Evolutionary conservation across 2,888 invertebrate species (phyloP), one percentile per base, ranked within the genome.

Genomic region (Trachelus stipa): DNA sequence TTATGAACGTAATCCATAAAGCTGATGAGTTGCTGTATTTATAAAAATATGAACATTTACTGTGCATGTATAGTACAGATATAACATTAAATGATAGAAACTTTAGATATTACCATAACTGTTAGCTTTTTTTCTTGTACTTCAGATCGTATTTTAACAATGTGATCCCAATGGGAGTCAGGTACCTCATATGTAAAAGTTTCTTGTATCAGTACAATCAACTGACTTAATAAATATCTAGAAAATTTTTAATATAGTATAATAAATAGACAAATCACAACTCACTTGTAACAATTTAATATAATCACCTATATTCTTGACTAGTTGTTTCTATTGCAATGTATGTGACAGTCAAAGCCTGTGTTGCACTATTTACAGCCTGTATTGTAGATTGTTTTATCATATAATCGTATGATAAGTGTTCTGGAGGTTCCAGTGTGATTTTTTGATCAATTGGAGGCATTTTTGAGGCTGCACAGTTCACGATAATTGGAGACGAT

Each of bases 1-100:
- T 87, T 90, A 77, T 89, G 89, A 12, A 90, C 87, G 82, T 88
- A 87, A 37, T 90, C 87, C 88, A 91, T 86, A 76, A 88, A 88
- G 4, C 82, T 83, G 71, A 87, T 80, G 69, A 91, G 82, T 83
- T 88, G 84, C 91, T 91, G 74, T 6, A 78, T 75, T 35, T 37
- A 69, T 71, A 31, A 12, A 30, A 68, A 33, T 12, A 34, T 12
- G 75, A 40, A 34, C 69, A 68, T 31, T 79, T 34, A 73, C 74
- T 40, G 74, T 71, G 15, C 0, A 56, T 56, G 6, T 56, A 56
- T 56, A 40, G 40, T 56, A 23, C 31, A 33, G 6, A 15, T 35
- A 35, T 30, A 23, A 23, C 6, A 56, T 23, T 56, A 6, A 23
- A 56, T 23, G 34, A 37, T 30, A 68, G 40, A 31, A 69, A 75